Base-by-base conservation (phyloP, 2,797 vertebrate species). In the Melanotaenia pygmaea region DNA sequence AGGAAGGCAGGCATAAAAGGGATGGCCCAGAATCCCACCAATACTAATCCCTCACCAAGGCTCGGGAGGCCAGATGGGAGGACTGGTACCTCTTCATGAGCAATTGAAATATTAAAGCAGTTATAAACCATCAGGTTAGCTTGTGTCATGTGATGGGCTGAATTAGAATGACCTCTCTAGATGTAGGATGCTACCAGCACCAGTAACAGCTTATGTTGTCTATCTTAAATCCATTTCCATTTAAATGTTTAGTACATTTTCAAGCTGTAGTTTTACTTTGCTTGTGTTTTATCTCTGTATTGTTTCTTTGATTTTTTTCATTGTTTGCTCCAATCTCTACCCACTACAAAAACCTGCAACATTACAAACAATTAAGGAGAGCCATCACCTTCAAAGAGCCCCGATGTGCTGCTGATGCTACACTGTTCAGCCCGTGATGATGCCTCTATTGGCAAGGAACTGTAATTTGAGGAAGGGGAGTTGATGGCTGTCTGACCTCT, bases 381-480 rank as follows among this genome's bases (percentile, higher is more conserved):
- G 68, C 67, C 59, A 67, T 79, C 57, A 28, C 56, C 50, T 86
- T 90, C 73, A 86, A 78, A 86, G 26, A 68, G 60, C 70, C 68
- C 62, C 28, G 7, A 30, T 59, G 38, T 65, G 72, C 57, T 73
- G 70, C 76, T 74, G 77, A 85, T 71, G 66, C 57, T 64, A 43
- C 56, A 59, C 81, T 59, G 34, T 47, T 59, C 26, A 43, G 76
- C 74, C 68, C 67, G 67, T 74, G 83, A 88, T 82, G 82, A 85
- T 64, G 72, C 71, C 76, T 62, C 35, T 70, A 76, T 77, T 85
- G 82, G 89, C 88, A 82, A 64, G 73, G 67, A 70, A 72, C 74
- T 85, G 88, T 91, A 88, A 93, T 91, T 90, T 89, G 82, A 92
- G 77, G 86, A 90, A 88, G 86, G 86, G 83, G 85, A 83, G 74